Percentiles rank a stretch among this genome's conserved stretches.
Evolutionary conservation across 2,797 vertebrate species (phyloP).

Genomic region (Hipposideros larvatus): DNA sequence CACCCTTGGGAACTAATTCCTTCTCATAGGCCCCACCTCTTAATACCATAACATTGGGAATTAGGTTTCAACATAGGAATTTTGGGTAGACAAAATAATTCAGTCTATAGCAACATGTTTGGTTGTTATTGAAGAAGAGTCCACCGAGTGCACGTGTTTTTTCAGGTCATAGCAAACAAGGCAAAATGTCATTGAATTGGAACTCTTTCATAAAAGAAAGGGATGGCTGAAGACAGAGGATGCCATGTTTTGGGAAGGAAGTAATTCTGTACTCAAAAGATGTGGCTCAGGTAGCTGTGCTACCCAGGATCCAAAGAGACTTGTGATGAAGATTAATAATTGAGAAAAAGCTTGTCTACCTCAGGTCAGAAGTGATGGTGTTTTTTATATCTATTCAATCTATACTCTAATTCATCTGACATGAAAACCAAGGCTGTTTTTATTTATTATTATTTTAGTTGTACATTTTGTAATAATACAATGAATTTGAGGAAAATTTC

Average conservation of each 20-base stretch:
- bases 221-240: neutral
- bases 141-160: neutral
- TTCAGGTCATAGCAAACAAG: neutral
- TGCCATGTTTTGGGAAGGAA: neutral
- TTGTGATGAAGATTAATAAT: neutral
- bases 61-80: neutral
- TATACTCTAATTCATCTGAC: neutral
- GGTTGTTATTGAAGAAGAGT: neutral
- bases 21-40: neutral
- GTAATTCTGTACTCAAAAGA: conserved; percentile 17
- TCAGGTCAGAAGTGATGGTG: neutral
- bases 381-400: neutral
- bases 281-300: neutral
- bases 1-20: neutral
- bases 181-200: neutral
- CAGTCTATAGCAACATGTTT: neutral
- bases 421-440: conserved; percentile 64
- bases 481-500: conserved; percentile 53
- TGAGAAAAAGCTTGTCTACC: neutral
- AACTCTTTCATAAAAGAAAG: neutral
- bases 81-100: neutral
- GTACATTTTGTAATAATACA: conserved; percentile 40
- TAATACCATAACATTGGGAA: neutral
- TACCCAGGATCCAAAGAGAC: neutral
- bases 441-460: conserved; percentile 36